Conservation (phyloP, 2,797 vertebrate genomes). For the Pyrocephalus nanus region DNA sequence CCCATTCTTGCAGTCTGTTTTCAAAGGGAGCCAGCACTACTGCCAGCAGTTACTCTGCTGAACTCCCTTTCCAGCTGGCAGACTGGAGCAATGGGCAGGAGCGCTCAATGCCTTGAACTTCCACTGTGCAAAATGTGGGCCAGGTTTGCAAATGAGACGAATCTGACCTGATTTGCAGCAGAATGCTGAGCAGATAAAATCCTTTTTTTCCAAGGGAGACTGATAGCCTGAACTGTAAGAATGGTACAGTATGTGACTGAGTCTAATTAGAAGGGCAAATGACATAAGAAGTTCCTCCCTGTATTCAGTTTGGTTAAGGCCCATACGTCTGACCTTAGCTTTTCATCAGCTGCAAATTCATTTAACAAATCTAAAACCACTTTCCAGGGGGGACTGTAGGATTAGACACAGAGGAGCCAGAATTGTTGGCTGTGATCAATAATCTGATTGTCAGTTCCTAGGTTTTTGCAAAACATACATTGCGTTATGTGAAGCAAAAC, state of each 20-base stretch:
- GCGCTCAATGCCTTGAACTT: not conserved
- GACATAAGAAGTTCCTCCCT: not conserved
- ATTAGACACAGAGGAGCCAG: constrained; percentile 62
- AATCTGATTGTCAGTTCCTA: constrained; percentile 57
- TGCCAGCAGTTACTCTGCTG: not conserved
- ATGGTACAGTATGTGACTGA: not conserved
- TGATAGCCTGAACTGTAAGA: not conserved
- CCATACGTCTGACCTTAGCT: not conserved
- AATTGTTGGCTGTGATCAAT: constrained; percentile 54
- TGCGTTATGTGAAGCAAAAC: constrained; percentile 26
- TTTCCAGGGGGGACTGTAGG: not conserved
- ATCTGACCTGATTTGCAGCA: not conserved
- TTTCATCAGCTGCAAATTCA: constrained; percentile 43
- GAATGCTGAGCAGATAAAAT: not conserved
- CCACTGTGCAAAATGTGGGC: not conserved
- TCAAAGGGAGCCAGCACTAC: not conserved
- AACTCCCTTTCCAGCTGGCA: not conserved
- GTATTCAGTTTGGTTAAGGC: not conserved
- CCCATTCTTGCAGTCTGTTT: not conserved
- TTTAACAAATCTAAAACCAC: constrained; percentile 31
- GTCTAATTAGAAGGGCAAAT: not conserved
- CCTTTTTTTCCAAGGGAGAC: not conserved
- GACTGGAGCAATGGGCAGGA: not conserved
- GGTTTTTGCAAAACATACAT: constrained; percentile 25
- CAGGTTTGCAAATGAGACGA: not conserved